These are phyloP conservation scores for Eristalinus sepulchralis DNA, from an alignment of 2,888 invertebrate genomes.

Conservation along the genomic window DNA sequence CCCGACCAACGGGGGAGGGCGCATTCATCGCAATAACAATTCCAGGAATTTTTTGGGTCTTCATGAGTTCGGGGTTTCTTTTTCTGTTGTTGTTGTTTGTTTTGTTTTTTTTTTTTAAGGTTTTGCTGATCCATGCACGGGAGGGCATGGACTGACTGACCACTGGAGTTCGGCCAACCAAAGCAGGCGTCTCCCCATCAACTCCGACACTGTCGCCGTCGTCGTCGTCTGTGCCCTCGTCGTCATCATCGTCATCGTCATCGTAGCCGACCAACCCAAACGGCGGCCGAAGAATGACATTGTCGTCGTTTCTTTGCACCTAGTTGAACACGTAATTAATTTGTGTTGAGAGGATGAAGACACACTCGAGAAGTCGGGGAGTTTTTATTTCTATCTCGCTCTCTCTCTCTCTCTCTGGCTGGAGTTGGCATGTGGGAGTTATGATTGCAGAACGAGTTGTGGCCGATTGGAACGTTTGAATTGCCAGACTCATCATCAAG, in stretches of 20 bases:
- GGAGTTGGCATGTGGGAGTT: background rate
- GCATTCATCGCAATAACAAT: slow-evolving; percentile 60
- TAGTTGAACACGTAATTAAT: slow-evolving; percentile 67
- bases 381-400: background rate
- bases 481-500: background rate
- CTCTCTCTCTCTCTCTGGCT: no score
- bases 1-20: slow-evolving; percentile 1
- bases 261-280: background rate
- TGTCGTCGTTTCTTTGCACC: slow-evolving; percentile 53
- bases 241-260: background rate
- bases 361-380: slow-evolving; percentile 5
- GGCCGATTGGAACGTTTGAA: background rate
- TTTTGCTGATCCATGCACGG: slow-evolving; percentile 56
- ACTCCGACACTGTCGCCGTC: background rate
- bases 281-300: slow-evolving; percentile 14
- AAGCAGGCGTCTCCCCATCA: background rate
- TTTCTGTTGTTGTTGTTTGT: background rate
- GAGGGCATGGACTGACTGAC: slow-evolving; percentile 20
- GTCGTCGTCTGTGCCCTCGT: background rate
- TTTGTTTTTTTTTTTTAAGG: background rate
- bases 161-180: slow-evolving; percentile 20
- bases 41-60: slow-evolving; percentile 61
- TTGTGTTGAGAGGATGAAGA: slow-evolving; percentile 49
- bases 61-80: background rate
- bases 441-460: background rate